These are phyloP conservation scores for Zosterops borbonicus DNA, from an alignment of 2,113 vertebrate species.

Conservation along the genomic window DNA sequence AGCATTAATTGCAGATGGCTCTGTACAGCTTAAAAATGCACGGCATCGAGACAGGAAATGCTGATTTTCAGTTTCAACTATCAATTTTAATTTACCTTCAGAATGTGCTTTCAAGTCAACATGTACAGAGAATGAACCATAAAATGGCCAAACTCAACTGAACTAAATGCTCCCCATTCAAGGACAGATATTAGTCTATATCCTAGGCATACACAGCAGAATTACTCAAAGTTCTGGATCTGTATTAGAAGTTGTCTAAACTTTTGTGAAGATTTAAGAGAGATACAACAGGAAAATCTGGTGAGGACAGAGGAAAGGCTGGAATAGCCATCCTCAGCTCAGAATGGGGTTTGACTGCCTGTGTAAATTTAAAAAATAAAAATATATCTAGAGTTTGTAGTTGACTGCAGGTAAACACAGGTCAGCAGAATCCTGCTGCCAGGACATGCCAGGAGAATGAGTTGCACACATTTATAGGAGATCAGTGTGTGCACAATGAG, in stretches of 20 bases:
- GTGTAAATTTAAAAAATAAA: neutral
- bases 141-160: neutral
- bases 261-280: neutral
- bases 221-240: neutral
- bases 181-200: neutral
- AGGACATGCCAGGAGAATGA: neutral
- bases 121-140: neutral
- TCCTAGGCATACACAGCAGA: neutral
- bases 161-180: neutral
- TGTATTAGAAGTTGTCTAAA: neutral
- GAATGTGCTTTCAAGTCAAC: neutral
- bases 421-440: neutral
- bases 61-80: slow-evolving; percentile 16
- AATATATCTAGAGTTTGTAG: neutral
- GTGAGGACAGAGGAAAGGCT: neutral
- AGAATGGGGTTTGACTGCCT: neutral
- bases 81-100: slow-evolving; percentile 6
- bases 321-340: neutral
- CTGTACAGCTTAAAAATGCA: slow-evolving; percentile 20
- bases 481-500: neutral
- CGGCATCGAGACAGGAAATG: neutral
- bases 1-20: slow-evolving; percentile 39
- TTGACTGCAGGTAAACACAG: neutral
- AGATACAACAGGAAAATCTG: rapidly evolving
- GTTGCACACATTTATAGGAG: rapidly evolving